Conservation (phyloP, 2,888 invertebrate genomes). For the Orthosia gothica region DNA sequence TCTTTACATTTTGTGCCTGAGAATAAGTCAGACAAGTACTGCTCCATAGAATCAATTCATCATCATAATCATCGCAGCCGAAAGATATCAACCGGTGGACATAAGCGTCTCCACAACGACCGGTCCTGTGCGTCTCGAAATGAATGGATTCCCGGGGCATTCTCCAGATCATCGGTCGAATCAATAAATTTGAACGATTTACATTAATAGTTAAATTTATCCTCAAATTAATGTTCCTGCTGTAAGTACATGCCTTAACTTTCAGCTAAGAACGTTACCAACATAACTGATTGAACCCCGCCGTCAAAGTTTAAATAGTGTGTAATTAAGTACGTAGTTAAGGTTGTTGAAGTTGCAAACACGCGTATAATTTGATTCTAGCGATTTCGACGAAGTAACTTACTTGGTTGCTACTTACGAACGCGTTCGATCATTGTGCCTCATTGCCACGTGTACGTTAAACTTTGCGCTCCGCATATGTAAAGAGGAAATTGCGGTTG, state of each 20-base stretch:
- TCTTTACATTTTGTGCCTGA: too few relatives aligned
- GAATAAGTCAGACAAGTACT: background rate
- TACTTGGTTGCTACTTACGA: conserved; percentile 14
- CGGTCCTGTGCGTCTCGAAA: too few relatives aligned
- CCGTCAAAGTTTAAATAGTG: conserved; percentile 52
- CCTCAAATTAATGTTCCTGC: too few relatives aligned
- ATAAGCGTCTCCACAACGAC: too few relatives aligned
- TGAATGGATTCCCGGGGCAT: too few relatives aligned
- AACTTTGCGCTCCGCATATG: conserved; percentile 12
- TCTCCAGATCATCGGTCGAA: too few relatives aligned
- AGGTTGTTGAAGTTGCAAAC: conserved; percentile 46
- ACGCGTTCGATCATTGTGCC: conserved; percentile 28
- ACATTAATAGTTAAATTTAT: too few relatives aligned
- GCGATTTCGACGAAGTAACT: conserved; percentile 36
- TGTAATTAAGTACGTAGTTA: conserved; percentile 54
- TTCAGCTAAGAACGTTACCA: conserved; percentile 22
- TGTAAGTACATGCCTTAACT: background rate
- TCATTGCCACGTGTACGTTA: background rate
- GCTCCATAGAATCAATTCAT: background rate
- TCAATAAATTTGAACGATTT: too few relatives aligned
- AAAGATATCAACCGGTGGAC: too few relatives aligned
- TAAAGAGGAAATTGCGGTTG: background rate
- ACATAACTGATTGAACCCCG: background rate
- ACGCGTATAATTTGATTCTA: conserved; percentile 52
- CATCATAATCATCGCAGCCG: too few relatives aligned